phyloP scores from a whole-genome alignment of 1,140 invertebrate genomes.

The Notospermus geniculatus region DNA sequence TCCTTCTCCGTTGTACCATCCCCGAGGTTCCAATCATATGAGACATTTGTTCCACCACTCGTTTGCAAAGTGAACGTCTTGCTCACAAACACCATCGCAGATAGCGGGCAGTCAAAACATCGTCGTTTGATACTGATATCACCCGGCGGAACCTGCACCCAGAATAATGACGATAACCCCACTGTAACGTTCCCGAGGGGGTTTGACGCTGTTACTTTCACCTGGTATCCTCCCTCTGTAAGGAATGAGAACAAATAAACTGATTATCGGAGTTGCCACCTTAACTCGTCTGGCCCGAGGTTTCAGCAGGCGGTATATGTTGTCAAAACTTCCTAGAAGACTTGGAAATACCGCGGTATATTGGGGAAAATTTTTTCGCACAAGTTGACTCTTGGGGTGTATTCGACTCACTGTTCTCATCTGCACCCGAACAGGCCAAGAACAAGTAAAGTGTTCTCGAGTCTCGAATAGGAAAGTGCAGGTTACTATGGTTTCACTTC shows the following conservation, averaged over 20 bases:
- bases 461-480: too few species aligned
- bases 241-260: background rate
- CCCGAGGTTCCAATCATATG: slow-evolving; percentile 38
- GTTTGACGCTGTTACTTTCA: slow-evolving; percentile 37
- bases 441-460: too few species aligned
- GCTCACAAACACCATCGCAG: slow-evolving; percentile 26
- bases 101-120: background rate
- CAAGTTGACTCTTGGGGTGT: too few species aligned
- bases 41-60: slow-evolving; percentile 31
- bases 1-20: slow-evolving; percentile 29
- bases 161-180: slow-evolving; percentile 21
- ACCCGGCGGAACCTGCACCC: slow-evolving; percentile 32
- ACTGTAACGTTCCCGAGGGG: slow-evolving; percentile 30
- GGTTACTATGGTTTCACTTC: too few species aligned
- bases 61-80: slow-evolving; percentile 1
- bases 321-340: too few species aligned
- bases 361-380: too few species aligned
- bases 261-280: too few species aligned
- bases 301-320: too few species aligned
- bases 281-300: too few species aligned
- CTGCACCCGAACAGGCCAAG: too few species aligned
- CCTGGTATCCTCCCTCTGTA: slow-evolving; percentile 38
- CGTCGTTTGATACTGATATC: slow-evolving; percentile 15
- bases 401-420: too few species aligned
- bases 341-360: too few species aligned